Percentiles rank a stretch among this genome's conserved stretches.
Conservation (phyloP, 1,140 invertebrate genomes). For the Aradophagus sp. region DNA sequence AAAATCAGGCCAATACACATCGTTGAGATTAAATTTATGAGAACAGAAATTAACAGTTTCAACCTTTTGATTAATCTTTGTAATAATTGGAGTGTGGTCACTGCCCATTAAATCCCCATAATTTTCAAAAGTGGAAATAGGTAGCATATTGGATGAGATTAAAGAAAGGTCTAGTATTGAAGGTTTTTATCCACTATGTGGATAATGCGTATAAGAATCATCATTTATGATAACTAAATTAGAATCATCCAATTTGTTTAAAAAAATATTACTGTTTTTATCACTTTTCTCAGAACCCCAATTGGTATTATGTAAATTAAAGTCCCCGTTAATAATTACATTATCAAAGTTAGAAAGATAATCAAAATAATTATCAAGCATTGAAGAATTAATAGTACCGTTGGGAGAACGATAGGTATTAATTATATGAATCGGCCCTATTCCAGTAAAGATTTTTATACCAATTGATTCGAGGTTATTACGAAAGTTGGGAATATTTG, state of each 20-base stretch:
- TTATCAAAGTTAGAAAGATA: neutral
- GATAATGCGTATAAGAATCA: constrained; percentile 7
- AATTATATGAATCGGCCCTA: neutral
- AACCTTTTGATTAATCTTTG: neutral
- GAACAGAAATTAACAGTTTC: neutral
- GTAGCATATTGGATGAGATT: neutral
- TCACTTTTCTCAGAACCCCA: constrained; percentile 2
- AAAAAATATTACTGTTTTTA: neutral
- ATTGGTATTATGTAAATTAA: constrained; percentile 5
- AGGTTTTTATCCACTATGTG: constrained; percentile 3
- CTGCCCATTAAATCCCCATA: constrained; percentile 2
- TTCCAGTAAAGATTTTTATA: neutral
- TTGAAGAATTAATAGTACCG: neutral
- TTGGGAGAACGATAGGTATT: constrained; percentile 18
- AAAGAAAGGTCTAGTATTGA: constrained; percentile 15
- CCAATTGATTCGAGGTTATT: constrained; percentile 5
- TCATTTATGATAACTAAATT: constrained; percentile 14
- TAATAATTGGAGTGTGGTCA: constrained; percentile 11
- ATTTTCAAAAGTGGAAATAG: neutral
- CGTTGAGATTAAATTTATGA: constrained; percentile 9
- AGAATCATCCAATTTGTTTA: neutral
- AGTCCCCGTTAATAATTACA: constrained; percentile 11
- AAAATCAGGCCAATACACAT: neutral
- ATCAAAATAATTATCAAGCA: constrained; percentile 5
- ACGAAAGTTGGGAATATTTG: constrained; percentile 4